Conservation (phyloP, 2,888 invertebrate species). For the Orchesella flavescens region DNA sequence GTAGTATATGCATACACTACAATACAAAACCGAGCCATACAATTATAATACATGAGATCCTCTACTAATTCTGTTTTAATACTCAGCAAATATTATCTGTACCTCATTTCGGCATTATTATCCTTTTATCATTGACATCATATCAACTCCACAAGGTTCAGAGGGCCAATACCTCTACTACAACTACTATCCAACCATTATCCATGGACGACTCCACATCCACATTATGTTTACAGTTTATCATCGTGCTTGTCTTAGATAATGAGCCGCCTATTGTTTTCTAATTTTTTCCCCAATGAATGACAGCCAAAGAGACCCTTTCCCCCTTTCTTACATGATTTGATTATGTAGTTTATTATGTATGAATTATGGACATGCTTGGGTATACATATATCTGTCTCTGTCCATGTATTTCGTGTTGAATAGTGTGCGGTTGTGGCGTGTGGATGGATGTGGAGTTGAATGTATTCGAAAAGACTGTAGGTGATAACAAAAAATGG, state of each 20-base stretch:
- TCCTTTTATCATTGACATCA: not conserved
- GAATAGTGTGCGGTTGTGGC: not conserved
- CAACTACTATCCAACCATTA: too few relatives aligned
- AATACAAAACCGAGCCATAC: too few relatives aligned
- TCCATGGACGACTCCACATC: too few relatives aligned
- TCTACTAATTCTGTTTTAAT: too few relatives aligned
- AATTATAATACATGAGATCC: too few relatives aligned
- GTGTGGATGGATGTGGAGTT: slow-evolving; percentile 15
- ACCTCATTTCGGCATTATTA: slow-evolving; percentile 3
- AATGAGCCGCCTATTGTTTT: slow-evolving; percentile 57
- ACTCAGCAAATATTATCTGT: not conserved
- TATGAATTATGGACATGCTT: not conserved
- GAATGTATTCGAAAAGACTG: not conserved
- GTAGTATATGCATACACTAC: too few relatives aligned
- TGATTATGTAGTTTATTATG: not conserved
- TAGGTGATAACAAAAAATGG: not conserved
- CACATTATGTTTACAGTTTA: not conserved
- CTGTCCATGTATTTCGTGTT: not conserved
- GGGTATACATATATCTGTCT: not conserved
- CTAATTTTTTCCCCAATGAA: slow-evolving; percentile 16
- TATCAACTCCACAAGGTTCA: not conserved
- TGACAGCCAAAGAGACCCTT: slow-evolving; percentile 15
- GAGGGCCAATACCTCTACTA: too few relatives aligned
- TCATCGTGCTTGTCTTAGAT: slow-evolving; percentile 24
- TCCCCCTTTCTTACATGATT: not conserved